phyloP scores from a whole-genome alignment of 2,113 vertebrate genomes.

The Dendropsophus ebraccatus region DNA sequence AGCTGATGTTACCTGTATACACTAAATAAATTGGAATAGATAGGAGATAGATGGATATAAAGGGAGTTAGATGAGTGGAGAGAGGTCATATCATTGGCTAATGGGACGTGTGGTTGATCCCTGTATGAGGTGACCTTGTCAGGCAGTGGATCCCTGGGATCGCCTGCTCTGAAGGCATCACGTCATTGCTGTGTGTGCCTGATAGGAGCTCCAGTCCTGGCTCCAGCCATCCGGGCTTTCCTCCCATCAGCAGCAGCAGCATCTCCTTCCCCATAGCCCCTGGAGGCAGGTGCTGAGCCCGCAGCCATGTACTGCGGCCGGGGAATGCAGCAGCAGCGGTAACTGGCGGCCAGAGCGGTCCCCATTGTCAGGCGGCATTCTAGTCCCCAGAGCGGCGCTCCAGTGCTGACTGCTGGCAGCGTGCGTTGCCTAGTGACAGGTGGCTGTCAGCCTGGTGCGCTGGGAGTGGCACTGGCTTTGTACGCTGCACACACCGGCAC shows the following conservation, averaged over 20 bases:
- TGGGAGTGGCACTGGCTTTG: conserved; percentile 81
- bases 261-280: conserved; percentile 65
- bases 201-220: conserved; percentile 33
- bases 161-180: background rate
- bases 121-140: background rate
- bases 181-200: background rate
- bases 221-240: conserved; percentile 73
- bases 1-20: too few species aligned
- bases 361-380: too few species aligned
- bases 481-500: conserved; percentile 69
- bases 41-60: background rate
- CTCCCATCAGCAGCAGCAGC: conserved; percentile 63
- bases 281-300: conserved; percentile 73
- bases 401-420: conserved; percentile 30
- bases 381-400: background rate
- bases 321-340: conserved; percentile 45
- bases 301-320: conserved; percentile 65
- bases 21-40: too few species aligned
- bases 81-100: background rate
- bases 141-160: background rate
- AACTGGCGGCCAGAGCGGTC: conserved; percentile 18
- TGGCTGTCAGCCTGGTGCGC: conserved; percentile 56
- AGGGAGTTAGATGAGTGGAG: too few species aligned
- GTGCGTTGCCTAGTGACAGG: conserved; percentile 53
- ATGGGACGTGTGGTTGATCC: too few species aligned